phyloP scores from a whole-genome alignment of 2,113 vertebrate genomes.

The Panurus biarmicus region DNA sequence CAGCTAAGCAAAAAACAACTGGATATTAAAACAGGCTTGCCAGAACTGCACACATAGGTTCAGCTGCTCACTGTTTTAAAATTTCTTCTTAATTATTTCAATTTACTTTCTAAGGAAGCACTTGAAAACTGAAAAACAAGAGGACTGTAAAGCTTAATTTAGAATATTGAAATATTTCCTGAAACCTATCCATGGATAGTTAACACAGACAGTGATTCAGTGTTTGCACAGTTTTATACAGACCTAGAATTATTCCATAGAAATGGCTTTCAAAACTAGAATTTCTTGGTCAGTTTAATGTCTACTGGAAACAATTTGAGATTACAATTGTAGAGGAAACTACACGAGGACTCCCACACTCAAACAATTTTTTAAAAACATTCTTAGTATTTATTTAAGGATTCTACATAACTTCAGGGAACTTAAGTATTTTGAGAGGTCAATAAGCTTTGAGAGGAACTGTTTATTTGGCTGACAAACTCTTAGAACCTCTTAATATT shows the following conservation, averaged over 20 bases:
- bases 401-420: not conserved
- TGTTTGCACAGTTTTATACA: not conserved
- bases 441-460: not conserved
- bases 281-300: not conserved
- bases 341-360: not conserved
- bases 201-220: not conserved
- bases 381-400: not conserved
- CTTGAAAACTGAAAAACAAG: not conserved
- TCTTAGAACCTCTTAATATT: not conserved
- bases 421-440: not conserved
- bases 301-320: not conserved
- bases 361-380: not conserved
- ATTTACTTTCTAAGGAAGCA: constrained; percentile 1
- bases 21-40: not conserved
- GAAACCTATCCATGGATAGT: not conserved
- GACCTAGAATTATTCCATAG: not conserved
- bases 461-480: not conserved
- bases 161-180: not conserved
- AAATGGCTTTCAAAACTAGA: not conserved
- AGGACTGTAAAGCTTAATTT: not conserved
- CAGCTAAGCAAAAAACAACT: not conserved
- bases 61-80: not conserved
- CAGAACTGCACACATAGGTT: not conserved
- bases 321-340: not conserved
- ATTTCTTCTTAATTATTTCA: not conserved